Conservation (phyloP, 2,113 vertebrate genomes). For the Melanostigma gelatinosum region DNA sequence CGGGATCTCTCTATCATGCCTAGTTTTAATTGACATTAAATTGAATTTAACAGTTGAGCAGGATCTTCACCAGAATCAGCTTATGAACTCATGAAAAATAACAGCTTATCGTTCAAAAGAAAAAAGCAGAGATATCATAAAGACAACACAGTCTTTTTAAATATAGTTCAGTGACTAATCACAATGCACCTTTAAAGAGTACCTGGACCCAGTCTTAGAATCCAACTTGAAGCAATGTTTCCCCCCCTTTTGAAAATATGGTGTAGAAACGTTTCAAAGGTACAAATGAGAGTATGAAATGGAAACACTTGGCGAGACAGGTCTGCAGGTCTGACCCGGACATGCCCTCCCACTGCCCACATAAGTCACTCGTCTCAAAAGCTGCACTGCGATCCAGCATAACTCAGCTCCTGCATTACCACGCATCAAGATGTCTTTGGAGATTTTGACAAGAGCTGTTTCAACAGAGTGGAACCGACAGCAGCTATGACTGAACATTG, state of each 20-base stretch:
- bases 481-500: background rate
- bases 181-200: background rate
- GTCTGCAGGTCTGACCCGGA: background rate
- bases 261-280: background rate
- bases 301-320: background rate
- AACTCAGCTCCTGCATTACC: background rate
- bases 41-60: background rate
- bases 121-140: constrained; percentile 15
- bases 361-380: background rate
- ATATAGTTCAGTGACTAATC: constrained; percentile 20
- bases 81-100: background rate
- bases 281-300: background rate
- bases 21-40: background rate
- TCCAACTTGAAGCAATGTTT: background rate
- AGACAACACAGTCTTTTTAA: constrained; percentile 21
- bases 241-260: background rate
- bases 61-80: background rate
- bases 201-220: background rate
- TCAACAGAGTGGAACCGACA: background rate
- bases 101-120: constrained; percentile 29
- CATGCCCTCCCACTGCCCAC: background rate
- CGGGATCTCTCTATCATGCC: background rate
- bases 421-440: background rate
- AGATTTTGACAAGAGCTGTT: constrained; percentile 18
- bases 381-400: background rate